These are phyloP conservation scores for Ctenodactylus gundi DNA, from an alignment of 2,113 vertebrate species.

Conservation along the genomic window DNA sequence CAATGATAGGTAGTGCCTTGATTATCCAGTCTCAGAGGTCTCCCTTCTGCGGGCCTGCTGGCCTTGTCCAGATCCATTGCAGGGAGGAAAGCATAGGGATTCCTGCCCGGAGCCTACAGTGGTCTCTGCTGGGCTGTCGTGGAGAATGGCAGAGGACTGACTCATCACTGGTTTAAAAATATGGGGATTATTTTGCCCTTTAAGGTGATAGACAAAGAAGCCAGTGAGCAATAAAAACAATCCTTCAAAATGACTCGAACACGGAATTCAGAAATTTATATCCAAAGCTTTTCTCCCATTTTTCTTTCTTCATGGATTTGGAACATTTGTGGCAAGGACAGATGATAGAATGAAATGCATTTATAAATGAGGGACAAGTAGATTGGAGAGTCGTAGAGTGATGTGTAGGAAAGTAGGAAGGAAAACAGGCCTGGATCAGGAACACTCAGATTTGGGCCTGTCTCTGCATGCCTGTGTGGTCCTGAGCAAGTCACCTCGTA, in stretches of 20 bases:
- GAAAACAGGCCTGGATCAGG: not conserved
- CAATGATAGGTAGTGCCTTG: not conserved
- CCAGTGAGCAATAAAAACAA: not conserved
- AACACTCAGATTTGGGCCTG: not conserved
- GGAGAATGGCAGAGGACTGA: not conserved
- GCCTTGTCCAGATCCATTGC: not conserved
- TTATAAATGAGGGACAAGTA: not conserved
- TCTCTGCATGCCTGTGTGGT: not conserved
- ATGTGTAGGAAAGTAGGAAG: not conserved
- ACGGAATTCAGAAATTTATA: not conserved
- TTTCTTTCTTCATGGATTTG: not conserved
- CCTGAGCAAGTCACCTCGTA: not conserved
- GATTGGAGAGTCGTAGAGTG: not conserved
- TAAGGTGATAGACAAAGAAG: slow-evolving; percentile 1
- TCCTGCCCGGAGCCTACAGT: not conserved
- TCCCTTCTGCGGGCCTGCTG: not conserved
- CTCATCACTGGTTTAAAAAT: not conserved
- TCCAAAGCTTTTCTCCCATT: not conserved
- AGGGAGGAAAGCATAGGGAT: not conserved
- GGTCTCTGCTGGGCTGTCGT: not conserved
- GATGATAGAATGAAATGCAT: not conserved
- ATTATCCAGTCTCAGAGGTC: not conserved
- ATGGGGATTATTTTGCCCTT: not conserved
- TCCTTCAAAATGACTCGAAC: not conserved
- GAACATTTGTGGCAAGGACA: not conserved